phyloP scores from a whole-genome alignment of 2,888 invertebrate genomes.

The Liodrosophila aerea region DNA sequence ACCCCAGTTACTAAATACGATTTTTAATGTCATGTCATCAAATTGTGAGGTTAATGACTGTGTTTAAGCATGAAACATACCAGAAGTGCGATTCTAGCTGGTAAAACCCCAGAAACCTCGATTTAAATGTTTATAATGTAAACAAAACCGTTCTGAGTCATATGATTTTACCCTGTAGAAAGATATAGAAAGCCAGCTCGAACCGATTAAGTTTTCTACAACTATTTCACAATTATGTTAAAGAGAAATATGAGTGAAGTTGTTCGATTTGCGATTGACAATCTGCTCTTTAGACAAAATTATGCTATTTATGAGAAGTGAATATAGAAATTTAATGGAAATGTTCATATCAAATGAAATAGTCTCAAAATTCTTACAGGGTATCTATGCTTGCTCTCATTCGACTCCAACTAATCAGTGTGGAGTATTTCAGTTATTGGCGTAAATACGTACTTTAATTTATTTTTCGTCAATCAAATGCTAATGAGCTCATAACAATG shows the following conservation, averaged over 20 bases:
- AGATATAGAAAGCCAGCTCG: not conserved
- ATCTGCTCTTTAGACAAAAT: too few species aligned
- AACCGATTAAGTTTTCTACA: not conserved
- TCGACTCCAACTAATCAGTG: not conserved
- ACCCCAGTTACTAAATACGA: slow-evolving; percentile 41
- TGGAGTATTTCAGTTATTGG: slow-evolving; percentile 2
- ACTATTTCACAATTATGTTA: too few species aligned
- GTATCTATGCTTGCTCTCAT: not conserved
- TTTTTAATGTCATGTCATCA: slow-evolving; percentile 46
- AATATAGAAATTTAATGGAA: too few species aligned
- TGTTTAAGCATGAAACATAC: slow-evolving; percentile 36
- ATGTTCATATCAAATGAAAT: not conserved
- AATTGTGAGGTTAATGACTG: slow-evolving; percentile 69
- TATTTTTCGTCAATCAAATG: slow-evolving; percentile 19
- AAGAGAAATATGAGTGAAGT: too few species aligned
- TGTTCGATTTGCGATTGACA: too few species aligned
- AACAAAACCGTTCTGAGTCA: slow-evolving; percentile 50
- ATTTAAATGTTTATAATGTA: slow-evolving; percentile 27
- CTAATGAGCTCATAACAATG: slow-evolving; percentile 27
- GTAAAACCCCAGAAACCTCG: slow-evolving; percentile 45
- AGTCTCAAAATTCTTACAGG: not conserved
- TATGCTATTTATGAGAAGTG: not conserved
- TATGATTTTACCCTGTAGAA: slow-evolving; percentile 5
- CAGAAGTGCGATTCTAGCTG: slow-evolving; percentile 7
- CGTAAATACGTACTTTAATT: not conserved